Evolutionary conservation across 2,113 vertebrate genomes (phyloP).

Genomic region (Vombatus ursinus): DNA sequence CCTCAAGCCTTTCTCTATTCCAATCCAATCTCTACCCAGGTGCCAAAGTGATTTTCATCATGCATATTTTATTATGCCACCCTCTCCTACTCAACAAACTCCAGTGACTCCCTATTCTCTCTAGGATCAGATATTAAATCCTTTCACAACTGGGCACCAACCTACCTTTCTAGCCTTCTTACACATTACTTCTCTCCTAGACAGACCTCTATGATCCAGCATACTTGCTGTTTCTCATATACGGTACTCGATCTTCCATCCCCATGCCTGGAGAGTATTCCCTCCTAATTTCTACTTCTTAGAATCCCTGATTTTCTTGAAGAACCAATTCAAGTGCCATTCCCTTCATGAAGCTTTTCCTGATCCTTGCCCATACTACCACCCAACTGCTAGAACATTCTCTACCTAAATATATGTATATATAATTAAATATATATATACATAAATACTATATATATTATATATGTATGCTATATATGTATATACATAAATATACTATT

Average conservation of each 20-base stretch:
- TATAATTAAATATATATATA: too few species aligned
- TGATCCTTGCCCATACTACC: background rate
- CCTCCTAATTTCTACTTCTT: background rate
- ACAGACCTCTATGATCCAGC: background rate
- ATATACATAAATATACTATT: too few species aligned
- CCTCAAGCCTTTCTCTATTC: background rate
- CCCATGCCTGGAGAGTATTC: background rate
- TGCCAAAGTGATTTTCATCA: background rate
- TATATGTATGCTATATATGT: too few species aligned
- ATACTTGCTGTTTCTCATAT: background rate
- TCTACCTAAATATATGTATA: background rate
- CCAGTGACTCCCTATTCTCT: background rate
- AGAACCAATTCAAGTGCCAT: background rate
- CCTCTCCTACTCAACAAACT: background rate
- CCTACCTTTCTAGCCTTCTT: background rate
- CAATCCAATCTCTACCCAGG: background rate
- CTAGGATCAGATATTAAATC: background rate
- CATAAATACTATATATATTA: too few species aligned
- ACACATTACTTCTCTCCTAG: background rate
- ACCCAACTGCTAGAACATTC: background rate
- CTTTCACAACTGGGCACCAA: background rate
- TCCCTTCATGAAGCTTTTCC: background rate
- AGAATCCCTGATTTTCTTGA: background rate
- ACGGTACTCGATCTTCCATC: background rate
- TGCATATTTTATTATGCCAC: background rate